Percentiles rank a stretch among this genome's conserved stretches.
Conservation (phyloP, 2,888 invertebrate genomes). For the Aleiodes leptofemur region DNA sequence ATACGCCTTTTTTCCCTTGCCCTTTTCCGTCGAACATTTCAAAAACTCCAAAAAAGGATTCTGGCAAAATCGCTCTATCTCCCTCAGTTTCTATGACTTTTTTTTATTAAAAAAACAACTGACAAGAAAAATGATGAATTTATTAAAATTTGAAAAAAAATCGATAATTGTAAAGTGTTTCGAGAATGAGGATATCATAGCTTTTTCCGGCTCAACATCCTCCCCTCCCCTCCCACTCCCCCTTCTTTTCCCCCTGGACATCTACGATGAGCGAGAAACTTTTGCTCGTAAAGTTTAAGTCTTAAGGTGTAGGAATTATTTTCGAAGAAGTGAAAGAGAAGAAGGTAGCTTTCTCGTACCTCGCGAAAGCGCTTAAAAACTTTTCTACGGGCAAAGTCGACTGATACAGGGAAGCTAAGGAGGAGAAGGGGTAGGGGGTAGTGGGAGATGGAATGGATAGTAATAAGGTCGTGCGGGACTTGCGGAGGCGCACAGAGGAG, state of each 20-base stretch:
- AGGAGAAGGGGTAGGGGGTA: neutral
- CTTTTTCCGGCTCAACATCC: neutral
- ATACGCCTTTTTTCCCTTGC: no score
- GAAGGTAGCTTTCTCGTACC: slow-evolving; percentile 53
- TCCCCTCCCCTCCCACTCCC: neutral
- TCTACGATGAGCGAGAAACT: slow-evolving; percentile 59
- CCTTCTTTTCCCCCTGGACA: neutral
- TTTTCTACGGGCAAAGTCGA: slow-evolving; percentile 53
- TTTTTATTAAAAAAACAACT: no score
- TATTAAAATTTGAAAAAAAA: neutral
- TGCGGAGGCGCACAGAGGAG: slow-evolving; percentile 43
- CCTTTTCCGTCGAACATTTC: no score
- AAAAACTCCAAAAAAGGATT: no score
- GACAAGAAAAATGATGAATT: no score
- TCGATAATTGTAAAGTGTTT: slow-evolving; percentile 30
- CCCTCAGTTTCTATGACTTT: no score
- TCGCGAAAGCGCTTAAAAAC: slow-evolving; percentile 70
- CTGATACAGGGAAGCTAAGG: slow-evolving; percentile 20
- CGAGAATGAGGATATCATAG: slow-evolving; percentile 23
- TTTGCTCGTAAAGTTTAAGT: slow-evolving; percentile 67
- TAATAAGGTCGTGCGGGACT: slow-evolving; percentile 62
- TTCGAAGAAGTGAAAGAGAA: slow-evolving; percentile 52
- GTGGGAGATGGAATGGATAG: slow-evolving; percentile 53
- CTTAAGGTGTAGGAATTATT: slow-evolving; percentile 68
- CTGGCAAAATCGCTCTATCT: no score